Base-by-base conservation (phyloP, 2,888 invertebrate species). In the Anarsia innoxiella region DNA sequence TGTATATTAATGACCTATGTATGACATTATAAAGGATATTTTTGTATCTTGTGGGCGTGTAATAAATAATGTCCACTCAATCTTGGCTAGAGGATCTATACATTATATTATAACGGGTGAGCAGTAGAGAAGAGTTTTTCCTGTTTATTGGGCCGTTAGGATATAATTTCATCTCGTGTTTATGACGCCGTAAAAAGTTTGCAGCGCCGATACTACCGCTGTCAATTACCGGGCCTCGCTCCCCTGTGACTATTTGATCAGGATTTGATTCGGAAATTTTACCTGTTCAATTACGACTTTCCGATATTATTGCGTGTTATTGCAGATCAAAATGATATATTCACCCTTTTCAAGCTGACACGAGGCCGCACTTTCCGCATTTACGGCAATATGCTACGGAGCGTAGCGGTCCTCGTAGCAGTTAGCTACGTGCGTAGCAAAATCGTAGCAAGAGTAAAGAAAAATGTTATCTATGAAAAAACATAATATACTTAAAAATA, bases 141-240 rank as follows among this genome's bases (percentile, higher is more conserved):
- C 66, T 69, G 69, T 79, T 80, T 79, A 79, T 79, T 74, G 74
- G 33, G 71, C 73, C 77, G 77, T 80, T 77, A 77, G 74, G 71
- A 78, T 78, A 80, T 79, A 78, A 82, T 80, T 79, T 80, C 78
- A 79, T 82, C 78, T 73, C 72, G 77, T 77, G 79, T 77, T 80
- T 82, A 82, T 74, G 77, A 68, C 59, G 65, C 56, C 57, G 72
- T 79, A 79, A 80, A 79, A 79, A 79, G 71, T 79, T 79, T 76
- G 65, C 65, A 72, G 66, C 73, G 66, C 66, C 67, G 74, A 75
- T 75, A 73, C 69, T 69, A 26, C 68, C 71, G 71, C 74, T 71
- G 74, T 71, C 74, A 71, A 70, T 74, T 72, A 72, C 69, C 53
- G 53, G n/a, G 51, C 41, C 40, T 46, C 46, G 46, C 59, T 59